phyloP scores from a whole-genome alignment of 2,113 vertebrate genomes.

The Pipa parva region DNA sequence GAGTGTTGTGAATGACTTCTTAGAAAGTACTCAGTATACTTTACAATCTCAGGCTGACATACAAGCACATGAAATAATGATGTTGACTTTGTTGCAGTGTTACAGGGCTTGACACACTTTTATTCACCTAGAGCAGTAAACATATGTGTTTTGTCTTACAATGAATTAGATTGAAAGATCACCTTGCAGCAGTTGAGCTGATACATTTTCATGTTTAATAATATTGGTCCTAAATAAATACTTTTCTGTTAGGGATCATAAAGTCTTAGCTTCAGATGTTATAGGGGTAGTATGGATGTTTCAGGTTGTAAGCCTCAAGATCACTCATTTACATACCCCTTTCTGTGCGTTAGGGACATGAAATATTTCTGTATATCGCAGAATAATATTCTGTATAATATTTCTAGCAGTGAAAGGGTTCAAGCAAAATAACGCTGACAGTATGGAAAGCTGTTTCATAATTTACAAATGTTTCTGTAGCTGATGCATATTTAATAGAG shows the following conservation, averaged over 20 bases:
- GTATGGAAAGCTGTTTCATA: conserved; percentile 24
- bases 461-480: conserved; percentile 35
- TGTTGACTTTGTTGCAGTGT: too few relatives aligned
- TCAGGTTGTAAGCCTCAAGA: too few relatives aligned
- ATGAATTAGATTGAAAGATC: too few relatives aligned
- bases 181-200: background rate
- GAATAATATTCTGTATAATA: background rate
- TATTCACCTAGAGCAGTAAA: background rate
- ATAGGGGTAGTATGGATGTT: too few relatives aligned
- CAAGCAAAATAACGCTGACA: background rate
- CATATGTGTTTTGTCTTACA: too few relatives aligned
- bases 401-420: background rate
- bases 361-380: too few relatives aligned
- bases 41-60: background rate
- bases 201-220: background rate
- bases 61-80: background rate
- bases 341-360: too few relatives aligned
- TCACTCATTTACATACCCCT: too few relatives aligned
- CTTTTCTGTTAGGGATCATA: background rate
- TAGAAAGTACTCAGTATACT: background rate
- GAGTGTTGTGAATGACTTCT: background rate
- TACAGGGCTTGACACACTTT: background rate
- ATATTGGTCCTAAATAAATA: background rate
- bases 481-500: conserved; percentile 41
- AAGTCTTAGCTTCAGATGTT: background rate